Conservation (phyloP, 1,140 invertebrate species). For the Philotrypesis tridentata region DNA sequence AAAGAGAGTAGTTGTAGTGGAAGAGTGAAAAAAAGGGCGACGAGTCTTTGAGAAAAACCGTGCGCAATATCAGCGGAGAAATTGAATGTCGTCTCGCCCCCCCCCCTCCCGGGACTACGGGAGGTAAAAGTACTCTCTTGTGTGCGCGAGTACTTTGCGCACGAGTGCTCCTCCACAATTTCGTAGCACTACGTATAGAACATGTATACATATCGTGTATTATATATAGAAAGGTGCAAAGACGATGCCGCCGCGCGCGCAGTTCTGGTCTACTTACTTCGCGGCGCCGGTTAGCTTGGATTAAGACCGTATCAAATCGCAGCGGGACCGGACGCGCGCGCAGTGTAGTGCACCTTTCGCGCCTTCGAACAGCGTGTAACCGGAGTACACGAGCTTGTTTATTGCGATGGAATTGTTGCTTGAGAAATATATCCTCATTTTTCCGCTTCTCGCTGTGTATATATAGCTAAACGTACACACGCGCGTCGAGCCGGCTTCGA, state of each 20-base stretch:
- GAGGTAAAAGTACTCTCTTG: slow-evolving; percentile 28
- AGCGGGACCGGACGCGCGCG: slow-evolving; percentile 33
- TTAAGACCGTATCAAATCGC: slow-evolving; percentile 54
- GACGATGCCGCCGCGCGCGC: not conserved
- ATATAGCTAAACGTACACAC: too few relatives aligned
- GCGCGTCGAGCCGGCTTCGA: too few relatives aligned
- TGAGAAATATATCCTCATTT: too few relatives aligned
- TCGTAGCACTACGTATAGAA: not conserved
- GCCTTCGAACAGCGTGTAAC: not conserved
- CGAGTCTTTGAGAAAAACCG: not conserved
- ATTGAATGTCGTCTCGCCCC: slow-evolving; percentile 33
- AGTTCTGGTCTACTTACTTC: slow-evolving; percentile 59
- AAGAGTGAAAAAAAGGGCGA: not conserved
- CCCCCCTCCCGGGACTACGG: not conserved
- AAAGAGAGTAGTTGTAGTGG: not conserved
- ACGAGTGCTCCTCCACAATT: slow-evolving; percentile 27
- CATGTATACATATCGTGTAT: too few relatives aligned
- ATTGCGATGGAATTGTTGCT: too few relatives aligned
- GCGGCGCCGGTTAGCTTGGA: slow-evolving; percentile 55
- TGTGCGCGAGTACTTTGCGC: slow-evolving; percentile 7
- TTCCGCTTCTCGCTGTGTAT: too few relatives aligned
- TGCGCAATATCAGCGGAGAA: slow-evolving; percentile 8
- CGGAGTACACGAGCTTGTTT: too few relatives aligned
- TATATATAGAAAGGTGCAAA: too few relatives aligned
- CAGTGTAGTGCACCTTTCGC: slow-evolving; percentile 18